Evolutionary conservation across 2,113 vertebrate genomes (phyloP).

Genomic region (Todiramphus saurophagus): DNA sequence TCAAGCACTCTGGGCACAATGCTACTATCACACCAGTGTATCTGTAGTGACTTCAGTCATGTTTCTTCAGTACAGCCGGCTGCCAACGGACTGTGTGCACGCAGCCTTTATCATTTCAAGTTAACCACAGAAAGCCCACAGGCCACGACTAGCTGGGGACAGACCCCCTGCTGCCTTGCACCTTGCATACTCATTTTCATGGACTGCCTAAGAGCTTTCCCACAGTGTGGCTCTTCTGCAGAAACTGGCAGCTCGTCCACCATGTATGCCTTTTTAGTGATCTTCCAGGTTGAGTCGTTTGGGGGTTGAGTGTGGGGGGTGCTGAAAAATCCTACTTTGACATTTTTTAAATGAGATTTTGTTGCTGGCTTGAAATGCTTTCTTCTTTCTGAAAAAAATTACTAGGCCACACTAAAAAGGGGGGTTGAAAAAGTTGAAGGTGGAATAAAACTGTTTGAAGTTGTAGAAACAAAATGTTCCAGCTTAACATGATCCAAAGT

Average conservation of each 20-base stretch:
- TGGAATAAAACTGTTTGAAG: not conserved
- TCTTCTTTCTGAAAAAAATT: not conserved
- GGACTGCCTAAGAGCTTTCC: not conserved
- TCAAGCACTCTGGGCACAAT: not conserved
- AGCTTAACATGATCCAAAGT: not conserved
- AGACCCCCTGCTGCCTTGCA: not conserved
- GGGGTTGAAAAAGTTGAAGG: not conserved
- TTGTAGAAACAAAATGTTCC: not conserved
- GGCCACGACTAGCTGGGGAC: not conserved
- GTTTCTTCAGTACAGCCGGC: not conserved
- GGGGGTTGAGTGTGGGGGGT: not conserved
- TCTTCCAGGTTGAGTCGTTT: not conserved
- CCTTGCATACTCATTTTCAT: slow-evolving; percentile 1
- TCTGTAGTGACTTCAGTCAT: not conserved
- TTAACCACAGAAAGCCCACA: not conserved
- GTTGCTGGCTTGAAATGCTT: not conserved
- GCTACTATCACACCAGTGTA: not conserved
- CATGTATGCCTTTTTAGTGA: not conserved
- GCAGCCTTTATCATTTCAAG: not conserved
- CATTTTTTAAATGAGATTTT: not conserved
- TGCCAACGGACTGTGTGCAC: not conserved
- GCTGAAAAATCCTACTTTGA: not conserved
- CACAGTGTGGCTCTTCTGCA: not conserved
- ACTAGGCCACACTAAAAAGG: not conserved
- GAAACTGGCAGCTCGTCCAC: not conserved